A percentile compares a stretch with the other conserved stretches of the same genome.
phyloP scores from a whole-genome alignment of 1,140 invertebrate genomes.

The Diachasma alloeum region DNA sequence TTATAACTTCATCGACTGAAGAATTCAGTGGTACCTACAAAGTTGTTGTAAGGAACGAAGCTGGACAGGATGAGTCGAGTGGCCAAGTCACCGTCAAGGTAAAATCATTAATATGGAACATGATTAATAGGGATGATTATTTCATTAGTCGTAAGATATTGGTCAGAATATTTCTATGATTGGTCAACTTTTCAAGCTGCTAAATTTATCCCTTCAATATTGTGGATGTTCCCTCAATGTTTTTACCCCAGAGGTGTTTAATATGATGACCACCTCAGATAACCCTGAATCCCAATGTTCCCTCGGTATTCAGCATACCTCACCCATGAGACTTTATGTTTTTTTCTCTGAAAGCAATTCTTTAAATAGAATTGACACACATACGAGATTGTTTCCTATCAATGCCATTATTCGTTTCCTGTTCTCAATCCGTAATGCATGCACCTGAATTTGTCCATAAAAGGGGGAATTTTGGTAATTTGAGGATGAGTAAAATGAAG shows the following conservation, averaged over 20 bases:
- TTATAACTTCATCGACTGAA: constrained; percentile 74
- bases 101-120: constrained; percentile 23
- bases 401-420: no score
- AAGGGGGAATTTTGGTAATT: no score
- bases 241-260: not conserved
- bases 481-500: no score
- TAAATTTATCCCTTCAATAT: not conserved
- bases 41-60: constrained; percentile 83
- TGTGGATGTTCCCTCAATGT: not conserved
- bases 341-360: no score
- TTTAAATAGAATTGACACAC: no score
- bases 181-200: not conserved
- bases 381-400: no score
- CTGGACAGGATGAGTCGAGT: constrained; percentile 82
- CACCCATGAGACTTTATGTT: no score
- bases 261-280: not conserved
- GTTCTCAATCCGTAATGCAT: no score
- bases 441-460: no score
- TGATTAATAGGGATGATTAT: not conserved
- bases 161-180: not conserved
- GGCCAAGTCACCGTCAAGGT: constrained; percentile 77
- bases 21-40: constrained; percentile 81
- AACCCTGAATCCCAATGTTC: not conserved
- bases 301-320: no score
- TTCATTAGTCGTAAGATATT: not conserved